These are phyloP conservation scores for Furnarius figulus DNA, from an alignment of 2,113 vertebrate species.

Conservation along the genomic window DNA sequence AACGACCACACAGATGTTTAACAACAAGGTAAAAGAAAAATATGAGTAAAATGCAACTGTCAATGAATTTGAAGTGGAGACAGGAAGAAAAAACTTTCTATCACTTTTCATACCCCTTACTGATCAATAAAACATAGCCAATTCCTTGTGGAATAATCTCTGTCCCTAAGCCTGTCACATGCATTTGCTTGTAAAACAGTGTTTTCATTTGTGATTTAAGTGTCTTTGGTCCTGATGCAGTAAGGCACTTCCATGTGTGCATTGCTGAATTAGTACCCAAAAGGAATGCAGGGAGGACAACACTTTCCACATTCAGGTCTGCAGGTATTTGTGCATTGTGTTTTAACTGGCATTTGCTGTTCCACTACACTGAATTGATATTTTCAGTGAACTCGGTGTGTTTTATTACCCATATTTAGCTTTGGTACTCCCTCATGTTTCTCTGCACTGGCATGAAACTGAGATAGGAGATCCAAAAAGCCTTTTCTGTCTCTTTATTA, in stretches of 20 bases:
- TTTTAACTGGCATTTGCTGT: not conserved
- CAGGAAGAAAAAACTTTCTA: not conserved
- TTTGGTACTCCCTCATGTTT: not conserved
- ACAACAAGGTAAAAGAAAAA: not conserved
- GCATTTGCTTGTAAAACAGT: not conserved
- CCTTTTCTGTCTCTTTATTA: not conserved
- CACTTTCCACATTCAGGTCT: not conserved
- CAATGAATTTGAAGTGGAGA: not conserved
- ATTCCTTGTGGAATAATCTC: not conserved
- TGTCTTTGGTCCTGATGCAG: not conserved
- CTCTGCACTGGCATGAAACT: not conserved
- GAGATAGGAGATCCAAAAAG: not conserved
- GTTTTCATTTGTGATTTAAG: not conserved
- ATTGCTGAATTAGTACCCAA: not conserved
- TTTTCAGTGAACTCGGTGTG: not conserved
- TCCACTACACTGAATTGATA: conserved; percentile 1
- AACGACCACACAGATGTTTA: not conserved
- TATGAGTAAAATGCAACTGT: not conserved
- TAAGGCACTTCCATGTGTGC: not conserved
- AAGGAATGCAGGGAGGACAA: not conserved
- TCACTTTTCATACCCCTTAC: not conserved
- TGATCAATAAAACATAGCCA: not conserved
- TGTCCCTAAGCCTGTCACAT: not conserved
- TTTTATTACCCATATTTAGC: conserved; percentile 30
- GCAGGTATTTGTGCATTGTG: not conserved